Percentiles rank a stretch among this genome's conserved stretches.
Evolutionary conservation across 1,140 invertebrate species (phyloP).

Genomic region (Heliconius nattereri): DNA sequence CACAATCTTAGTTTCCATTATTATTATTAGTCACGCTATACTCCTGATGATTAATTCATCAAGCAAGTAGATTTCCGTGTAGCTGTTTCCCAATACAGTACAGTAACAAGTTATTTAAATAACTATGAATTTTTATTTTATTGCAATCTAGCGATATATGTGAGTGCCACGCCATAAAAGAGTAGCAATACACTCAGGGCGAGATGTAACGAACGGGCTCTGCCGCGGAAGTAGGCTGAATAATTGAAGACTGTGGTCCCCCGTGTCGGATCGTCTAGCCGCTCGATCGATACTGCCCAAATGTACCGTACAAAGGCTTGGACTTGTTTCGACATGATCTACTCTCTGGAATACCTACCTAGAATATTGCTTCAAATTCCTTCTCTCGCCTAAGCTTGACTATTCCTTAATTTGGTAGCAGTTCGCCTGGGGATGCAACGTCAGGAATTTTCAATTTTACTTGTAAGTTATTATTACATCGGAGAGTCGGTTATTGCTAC

Average conservation of each 20-base stretch:
- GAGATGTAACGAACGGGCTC: constrained; percentile 63
- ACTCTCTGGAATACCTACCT: background rate
- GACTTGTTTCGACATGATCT: constrained; percentile 23
- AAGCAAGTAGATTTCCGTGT: background rate
- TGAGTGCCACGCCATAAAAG: constrained; percentile 49
- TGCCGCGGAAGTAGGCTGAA: constrained; percentile 68
- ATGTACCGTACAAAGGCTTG: constrained; percentile 38
- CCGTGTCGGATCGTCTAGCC: constrained; percentile 61
- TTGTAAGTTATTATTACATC: background rate
- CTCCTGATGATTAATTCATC: constrained; percentile 8
- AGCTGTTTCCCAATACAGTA: background rate
- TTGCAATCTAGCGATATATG: constrained; percentile 35
- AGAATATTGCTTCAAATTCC: background rate
- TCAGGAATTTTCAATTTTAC: background rate
- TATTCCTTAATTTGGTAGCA: background rate
- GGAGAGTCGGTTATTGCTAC: no score
- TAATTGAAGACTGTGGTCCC: constrained; percentile 71
- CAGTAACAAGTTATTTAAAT: constrained; percentile 1
- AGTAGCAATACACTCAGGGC: constrained; percentile 60
- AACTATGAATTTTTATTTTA: constrained; percentile 42
- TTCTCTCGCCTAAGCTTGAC: background rate
- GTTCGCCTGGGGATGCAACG: background rate
- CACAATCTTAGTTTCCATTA: constrained; percentile 10
- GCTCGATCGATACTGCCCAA: constrained; percentile 64
- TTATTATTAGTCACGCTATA: constrained; percentile 5